Evolutionary conservation across 2,113 vertebrate species (phyloP), one percentile per base, ranked within the genome.

Genomic region (Psammodynastes pulverulentus): DNA sequence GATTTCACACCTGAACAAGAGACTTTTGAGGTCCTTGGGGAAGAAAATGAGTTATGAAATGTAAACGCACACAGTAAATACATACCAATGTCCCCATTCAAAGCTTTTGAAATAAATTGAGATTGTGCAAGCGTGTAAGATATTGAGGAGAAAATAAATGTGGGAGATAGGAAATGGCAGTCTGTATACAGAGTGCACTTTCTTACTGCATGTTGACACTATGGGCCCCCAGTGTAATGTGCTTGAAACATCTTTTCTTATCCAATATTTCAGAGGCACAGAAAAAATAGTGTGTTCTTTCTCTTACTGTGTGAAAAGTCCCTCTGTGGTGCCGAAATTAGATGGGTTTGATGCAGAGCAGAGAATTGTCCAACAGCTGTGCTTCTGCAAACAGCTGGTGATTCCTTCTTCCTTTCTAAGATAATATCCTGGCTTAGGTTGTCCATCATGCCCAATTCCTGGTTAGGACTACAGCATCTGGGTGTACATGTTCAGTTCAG

Each of bases 291-390:
- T 34, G 26, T 52, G 21, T 51, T 43, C 29, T 54, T 86, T 94
- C 9, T 85, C 72, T 49, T 94, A 56, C 34, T 3, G 1, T 0
- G 87, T 87, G 91, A 94, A 91, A 92, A 92, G 88, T 90, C 53
- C 13, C 43, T 86, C 5, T 0, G 52, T 88, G 93, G 8, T 13
- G 8, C 46, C 8, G 45, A 49, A 90, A 79, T 52, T 23, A 90
- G 34, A 46, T 85, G 39, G 48, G 34, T 39, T 72, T 51, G 26
- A 90, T 72, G 46, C n/a, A n/a, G 89, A 91, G 85, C 17, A 54
- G 23, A 26, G 56, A 62, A 89, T 67, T 43, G 51, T 92, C 49
- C 90, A 62, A 86, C 92, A 34, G 62, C 86, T 87, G 89, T 43
- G 67, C 93, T 87, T 79, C 67, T 3, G 21, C 34, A 19, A 79